phyloP scores from a whole-genome alignment of 2,113 vertebrate genomes.

The Microtus pennsylvanicus region DNA sequence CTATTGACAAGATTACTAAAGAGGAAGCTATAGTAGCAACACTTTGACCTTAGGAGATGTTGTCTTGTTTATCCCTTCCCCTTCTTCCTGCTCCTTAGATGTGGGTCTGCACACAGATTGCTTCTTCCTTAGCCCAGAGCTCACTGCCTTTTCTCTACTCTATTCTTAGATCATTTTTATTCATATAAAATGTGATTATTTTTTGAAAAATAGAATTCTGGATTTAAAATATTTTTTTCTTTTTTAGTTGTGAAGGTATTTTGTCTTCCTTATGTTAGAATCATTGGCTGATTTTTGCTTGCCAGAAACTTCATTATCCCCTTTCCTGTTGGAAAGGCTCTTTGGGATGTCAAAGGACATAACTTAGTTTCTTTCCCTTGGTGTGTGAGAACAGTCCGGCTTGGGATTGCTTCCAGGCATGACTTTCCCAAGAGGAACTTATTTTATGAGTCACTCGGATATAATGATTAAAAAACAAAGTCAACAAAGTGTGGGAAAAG shows the following conservation, averaged over 20 bases:
- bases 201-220: not conserved
- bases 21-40: not conserved
- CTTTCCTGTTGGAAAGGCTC: not conserved
- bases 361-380: slow-evolving; percentile 22
- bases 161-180: not conserved
- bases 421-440: slow-evolving; percentile 42
- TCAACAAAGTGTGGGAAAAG: not conserved
- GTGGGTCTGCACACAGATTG: not conserved
- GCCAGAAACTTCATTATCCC: not conserved
- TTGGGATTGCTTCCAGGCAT: slow-evolving; percentile 40
- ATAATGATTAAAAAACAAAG: slow-evolving; percentile 58
- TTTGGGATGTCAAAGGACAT: not conserved
- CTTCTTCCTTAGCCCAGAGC: not conserved
- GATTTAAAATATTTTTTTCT: not conserved
- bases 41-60: not conserved
- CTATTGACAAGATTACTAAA: not conserved
- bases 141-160: not conserved
- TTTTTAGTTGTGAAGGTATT: slow-evolving; percentile 28
- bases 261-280: slow-evolving; percentile 41
- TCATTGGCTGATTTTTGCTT: slow-evolving; percentile 48
- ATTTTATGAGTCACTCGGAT: slow-evolving; percentile 63
- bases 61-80: not conserved
- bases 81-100: not conserved
- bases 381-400: slow-evolving; percentile 42
- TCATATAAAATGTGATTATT: slow-evolving; percentile 16